A percentile compares a stretch with the other conserved stretches of the same genome.
These are phyloP conservation scores for Eptesicus fuscus DNA, from an alignment of 2,113 vertebrate species.

Conservation along the genomic window DNA sequence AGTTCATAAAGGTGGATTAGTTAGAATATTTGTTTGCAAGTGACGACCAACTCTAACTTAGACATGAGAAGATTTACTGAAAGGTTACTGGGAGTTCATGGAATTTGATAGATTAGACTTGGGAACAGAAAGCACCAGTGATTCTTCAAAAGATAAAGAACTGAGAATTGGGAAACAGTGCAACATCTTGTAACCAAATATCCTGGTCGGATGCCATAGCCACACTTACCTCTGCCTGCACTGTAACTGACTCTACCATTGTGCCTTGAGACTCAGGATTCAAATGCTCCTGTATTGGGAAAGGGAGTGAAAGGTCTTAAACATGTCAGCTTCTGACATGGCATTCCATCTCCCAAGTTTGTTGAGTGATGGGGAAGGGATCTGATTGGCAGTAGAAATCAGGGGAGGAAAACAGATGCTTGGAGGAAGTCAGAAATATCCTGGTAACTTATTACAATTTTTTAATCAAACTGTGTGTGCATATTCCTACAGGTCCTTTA, in stretches of 20 bases:
- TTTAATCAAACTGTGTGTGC: background rate
- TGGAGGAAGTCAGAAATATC: background rate
- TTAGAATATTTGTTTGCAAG: background rate
- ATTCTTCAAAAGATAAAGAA: background rate
- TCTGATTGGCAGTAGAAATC: background rate
- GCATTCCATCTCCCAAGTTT: background rate
- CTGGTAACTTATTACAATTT: background rate
- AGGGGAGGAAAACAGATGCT: background rate
- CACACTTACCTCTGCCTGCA: background rate
- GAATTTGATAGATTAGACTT: background rate
- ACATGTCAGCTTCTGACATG: background rate
- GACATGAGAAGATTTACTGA: background rate
- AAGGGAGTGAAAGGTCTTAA: background rate
- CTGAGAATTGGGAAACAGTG: background rate
- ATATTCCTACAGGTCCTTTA: background rate
- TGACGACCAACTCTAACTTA: background rate
- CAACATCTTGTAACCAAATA: background rate
- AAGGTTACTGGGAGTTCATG: background rate
- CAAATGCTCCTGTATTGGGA: background rate
- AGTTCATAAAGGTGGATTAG: background rate
- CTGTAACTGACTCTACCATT: background rate
- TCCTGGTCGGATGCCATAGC: too few species aligned
- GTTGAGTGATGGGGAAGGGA: background rate
- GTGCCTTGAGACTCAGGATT: background rate
- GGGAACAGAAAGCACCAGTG: background rate